Conservation (phyloP, 2,797 vertebrate genomes). For the Podarcis siculus region DNA sequence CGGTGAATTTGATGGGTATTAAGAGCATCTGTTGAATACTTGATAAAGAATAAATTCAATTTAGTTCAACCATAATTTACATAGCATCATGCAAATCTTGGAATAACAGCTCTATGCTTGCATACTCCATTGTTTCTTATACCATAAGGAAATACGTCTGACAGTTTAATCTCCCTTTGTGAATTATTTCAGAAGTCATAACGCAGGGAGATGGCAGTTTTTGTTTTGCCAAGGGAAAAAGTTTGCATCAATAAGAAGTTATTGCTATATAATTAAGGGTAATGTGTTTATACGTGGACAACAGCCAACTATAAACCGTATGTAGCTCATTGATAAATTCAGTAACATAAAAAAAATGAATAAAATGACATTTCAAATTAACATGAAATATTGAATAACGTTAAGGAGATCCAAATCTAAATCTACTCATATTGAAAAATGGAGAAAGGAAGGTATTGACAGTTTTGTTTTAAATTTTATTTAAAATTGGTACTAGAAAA, state of each 20-base stretch:
- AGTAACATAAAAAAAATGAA: slow-evolving; percentile 11
- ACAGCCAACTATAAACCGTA: not conserved
- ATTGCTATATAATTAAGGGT: slow-evolving; percentile 26
- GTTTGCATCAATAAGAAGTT: slow-evolving; percentile 32
- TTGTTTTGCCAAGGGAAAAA: slow-evolving; percentile 20
- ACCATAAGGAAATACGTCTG: slow-evolving; percentile 23
- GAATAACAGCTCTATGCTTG: slow-evolving; percentile 28
- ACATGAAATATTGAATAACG: not conserved
- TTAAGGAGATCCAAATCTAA: not conserved
- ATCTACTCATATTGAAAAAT: not conserved
- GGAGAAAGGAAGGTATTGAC: not conserved
- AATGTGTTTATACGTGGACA: slow-evolving; percentile 16
- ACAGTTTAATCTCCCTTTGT: slow-evolving; percentile 22
- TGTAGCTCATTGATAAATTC: slow-evolving; percentile 1
- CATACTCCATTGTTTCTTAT: slow-evolving; percentile 1
- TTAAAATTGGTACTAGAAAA: not conserved
- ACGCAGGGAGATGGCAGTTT: not conserved
- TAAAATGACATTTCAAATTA: slow-evolving; percentile 16
- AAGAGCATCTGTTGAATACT: slow-evolving; percentile 67
- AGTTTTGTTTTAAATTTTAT: not conserved
- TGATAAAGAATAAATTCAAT: slow-evolving; percentile 66
- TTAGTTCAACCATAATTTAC: slow-evolving; percentile 56
- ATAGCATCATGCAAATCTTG: slow-evolving; percentile 54
- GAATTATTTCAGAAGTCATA: slow-evolving; percentile 46
- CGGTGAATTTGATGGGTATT: slow-evolving; percentile 64